phyloP scores from a whole-genome alignment of 2,888 invertebrate species.

The Macrophya alboannulata region DNA sequence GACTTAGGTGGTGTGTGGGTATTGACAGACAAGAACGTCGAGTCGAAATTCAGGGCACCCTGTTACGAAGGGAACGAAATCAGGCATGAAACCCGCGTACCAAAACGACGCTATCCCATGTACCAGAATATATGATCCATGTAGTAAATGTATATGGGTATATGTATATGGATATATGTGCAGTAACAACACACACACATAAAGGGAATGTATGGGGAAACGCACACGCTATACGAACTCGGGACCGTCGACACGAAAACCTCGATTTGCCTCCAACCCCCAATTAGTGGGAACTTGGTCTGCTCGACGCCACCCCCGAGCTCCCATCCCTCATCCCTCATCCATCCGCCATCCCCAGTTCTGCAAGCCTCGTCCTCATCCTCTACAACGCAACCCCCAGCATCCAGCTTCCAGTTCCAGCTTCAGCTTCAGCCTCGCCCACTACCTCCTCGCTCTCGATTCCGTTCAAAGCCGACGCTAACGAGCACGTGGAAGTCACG shows the following conservation, averaged over 20 bases:
- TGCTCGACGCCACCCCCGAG: constrained; percentile 53
- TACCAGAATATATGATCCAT: constrained; percentile 18
- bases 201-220: neutral
- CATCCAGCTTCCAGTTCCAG: constrained; percentile 7
- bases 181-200: too few species aligned
- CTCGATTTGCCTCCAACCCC: constrained; percentile 69
- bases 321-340: constrained; percentile 13
- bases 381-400: constrained; percentile 60
- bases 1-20: neutral
- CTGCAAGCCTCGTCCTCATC: constrained; percentile 76
- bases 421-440: constrained; percentile 51
- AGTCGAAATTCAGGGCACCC: constrained; percentile 66
- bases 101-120: constrained; percentile 8
- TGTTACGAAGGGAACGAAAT: constrained; percentile 67
- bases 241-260: constrained; percentile 61
- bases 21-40: constrained; percentile 34
- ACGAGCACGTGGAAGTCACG: constrained; percentile 80
- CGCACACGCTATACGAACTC: constrained; percentile 30
- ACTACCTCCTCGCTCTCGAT: constrained; percentile 70
- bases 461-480: constrained; percentile 79
- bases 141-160: neutral
- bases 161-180: neutral
- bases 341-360: constrained; percentile 51
- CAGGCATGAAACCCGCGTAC: constrained; percentile 64
- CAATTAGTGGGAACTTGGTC: constrained; percentile 59